Evolutionary conservation across 2,797 vertebrate genomes (phyloP).

Genomic region (Potorous gilbertii): DNA sequence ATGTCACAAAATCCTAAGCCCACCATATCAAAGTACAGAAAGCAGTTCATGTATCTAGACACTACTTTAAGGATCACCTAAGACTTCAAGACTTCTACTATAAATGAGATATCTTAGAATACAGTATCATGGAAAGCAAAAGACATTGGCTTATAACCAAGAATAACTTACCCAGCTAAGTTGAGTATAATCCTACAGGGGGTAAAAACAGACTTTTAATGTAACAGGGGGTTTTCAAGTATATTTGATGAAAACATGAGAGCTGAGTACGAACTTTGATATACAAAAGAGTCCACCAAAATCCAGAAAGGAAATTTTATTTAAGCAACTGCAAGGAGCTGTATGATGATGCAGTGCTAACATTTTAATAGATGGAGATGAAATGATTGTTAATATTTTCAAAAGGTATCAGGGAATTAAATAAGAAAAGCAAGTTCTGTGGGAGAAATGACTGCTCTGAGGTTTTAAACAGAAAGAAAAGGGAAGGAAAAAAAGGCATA

Average conservation of each 20-base stretch:
- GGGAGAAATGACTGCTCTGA: background rate
- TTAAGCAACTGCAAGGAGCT: background rate
- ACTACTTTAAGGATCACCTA: background rate
- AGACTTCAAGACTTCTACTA: background rate
- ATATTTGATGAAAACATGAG: background rate
- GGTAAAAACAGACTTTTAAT: background rate
- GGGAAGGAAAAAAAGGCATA: background rate
- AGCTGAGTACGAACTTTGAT: background rate
- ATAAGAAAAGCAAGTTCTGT: background rate
- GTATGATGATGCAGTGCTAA: background rate
- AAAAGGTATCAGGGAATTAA: background rate
- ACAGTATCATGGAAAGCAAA: background rate
- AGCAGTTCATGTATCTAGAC: background rate
- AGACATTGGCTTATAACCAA: background rate
- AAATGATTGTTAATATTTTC: background rate
- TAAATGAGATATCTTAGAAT: background rate
- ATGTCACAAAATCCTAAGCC: background rate
- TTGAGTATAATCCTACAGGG: background rate
- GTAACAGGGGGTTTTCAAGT: background rate
- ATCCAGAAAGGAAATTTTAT: background rate
- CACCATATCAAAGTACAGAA: background rate
- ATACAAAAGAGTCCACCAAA: background rate
- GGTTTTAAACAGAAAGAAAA: background rate
- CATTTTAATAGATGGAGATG: background rate
- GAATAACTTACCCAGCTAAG: background rate